Evolutionary conservation across 2,888 invertebrate genomes (phyloP).

Genomic region (Ptychoptera contaminata): DNA sequence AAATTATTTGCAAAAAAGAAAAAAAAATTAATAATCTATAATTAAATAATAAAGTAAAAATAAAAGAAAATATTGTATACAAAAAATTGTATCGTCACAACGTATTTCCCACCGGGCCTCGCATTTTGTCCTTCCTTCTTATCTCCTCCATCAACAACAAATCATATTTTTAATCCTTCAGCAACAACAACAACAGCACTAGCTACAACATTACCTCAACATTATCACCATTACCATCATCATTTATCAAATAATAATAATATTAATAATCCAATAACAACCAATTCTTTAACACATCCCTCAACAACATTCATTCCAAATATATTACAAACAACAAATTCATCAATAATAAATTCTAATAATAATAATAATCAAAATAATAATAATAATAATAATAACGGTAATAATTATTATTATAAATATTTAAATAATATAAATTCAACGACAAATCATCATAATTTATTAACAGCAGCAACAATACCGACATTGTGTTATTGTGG

Average conservation of each 20-base stretch:
- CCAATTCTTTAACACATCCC: not conserved
- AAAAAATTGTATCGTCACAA: slow-evolving; percentile 16
- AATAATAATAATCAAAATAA: slow-evolving; percentile 1
- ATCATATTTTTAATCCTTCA: not conserved
- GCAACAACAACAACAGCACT: slow-evolving; percentile 8
- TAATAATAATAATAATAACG: slow-evolving; percentile 2
- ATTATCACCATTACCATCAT: slow-evolving; percentile 9
- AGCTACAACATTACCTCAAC: slow-evolving; percentile 5
- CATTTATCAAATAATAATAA: slow-evolving; percentile 8
- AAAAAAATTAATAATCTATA: not conserved
- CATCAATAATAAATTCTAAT: not conserved
- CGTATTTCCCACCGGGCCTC: slow-evolving; percentile 20
- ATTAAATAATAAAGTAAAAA: not conserved
- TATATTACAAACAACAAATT: not conserved
- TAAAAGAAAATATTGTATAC: not conserved
- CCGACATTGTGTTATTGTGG: slow-evolving; percentile 16
- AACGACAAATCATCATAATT: slow-evolving; percentile 8
- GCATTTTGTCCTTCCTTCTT: slow-evolving; percentile 18
- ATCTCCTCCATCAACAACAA: slow-evolving; percentile 11
- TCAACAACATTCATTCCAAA: slow-evolving; percentile 1
- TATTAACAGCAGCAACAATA: slow-evolving; percentile 8
- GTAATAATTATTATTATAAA: too few species aligned
- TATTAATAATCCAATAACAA: not conserved
- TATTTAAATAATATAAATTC: not conserved
- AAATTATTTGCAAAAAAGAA: not conserved